Evolutionary conservation across 2,113 vertebrate genomes (phyloP), one percentile per base, ranked within the genome.

Genomic region (Trogon surrucura): DNA sequence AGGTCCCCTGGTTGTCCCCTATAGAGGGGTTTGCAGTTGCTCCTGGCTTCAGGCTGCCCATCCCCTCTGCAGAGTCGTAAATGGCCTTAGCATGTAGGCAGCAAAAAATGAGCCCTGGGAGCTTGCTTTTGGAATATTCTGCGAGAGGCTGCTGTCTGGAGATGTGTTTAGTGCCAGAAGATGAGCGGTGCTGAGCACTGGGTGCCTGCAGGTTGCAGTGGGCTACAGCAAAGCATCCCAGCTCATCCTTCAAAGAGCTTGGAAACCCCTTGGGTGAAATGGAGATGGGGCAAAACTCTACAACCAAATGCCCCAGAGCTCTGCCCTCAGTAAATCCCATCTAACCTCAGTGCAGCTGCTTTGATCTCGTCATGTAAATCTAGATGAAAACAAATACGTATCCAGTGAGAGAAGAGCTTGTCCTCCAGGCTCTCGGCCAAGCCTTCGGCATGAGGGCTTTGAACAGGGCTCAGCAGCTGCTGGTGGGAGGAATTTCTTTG

Each of bases 401-500:
- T 45, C 82, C 89, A 93, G 72, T 0, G 34, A 61, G 94, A 48
- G 89, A 44, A 0, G 2, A 88, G 95, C 74, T 82, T 2, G 32
- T 9, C 85, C 60, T 7, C 53, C 89, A 94, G 96, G 96, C 93
- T 93, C 75, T 19, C 0, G 7, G 93, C 95, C 96, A 96, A 90
- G 79, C 58, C 89, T 78, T 62, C 8, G 47, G 85, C 34, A 17
- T 16, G 12, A 16, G 10, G 36, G 17, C 96, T 96, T 88, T 93
- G 95, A 93, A 74, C 67, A 26, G 87, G 36, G 79, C 79, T 91
- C 67, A 0, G 91, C 93, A 94, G 93, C 93, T 96, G 95, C 72
- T 74, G 75, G 60, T 91, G 93, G 91, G 88, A 95, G 85, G 90
- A 94, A 96, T 90, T 67, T 58, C 88, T 94, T 56, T 77, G 93